phyloP scores from a whole-genome alignment of 2,797 vertebrate species.

The Anguilla pacifica region DNA sequence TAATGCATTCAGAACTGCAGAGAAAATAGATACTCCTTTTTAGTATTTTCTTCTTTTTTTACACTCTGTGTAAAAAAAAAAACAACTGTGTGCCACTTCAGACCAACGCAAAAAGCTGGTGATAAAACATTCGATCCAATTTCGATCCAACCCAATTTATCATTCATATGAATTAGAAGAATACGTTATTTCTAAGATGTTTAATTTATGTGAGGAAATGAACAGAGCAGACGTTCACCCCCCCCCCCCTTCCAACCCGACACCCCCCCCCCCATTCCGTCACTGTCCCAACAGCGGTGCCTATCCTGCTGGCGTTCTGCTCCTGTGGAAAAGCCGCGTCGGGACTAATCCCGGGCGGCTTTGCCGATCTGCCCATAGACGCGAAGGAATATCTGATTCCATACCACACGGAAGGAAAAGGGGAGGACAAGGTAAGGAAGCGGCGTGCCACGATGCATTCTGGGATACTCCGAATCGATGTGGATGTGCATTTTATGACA shows the following conservation, averaged over 20 bases:
- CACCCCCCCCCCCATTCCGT: neutral
- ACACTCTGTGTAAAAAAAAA: too few species aligned
- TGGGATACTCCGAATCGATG: neutral
- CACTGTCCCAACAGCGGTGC: conserved; percentile 74
- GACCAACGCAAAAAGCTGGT: neutral
- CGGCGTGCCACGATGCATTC: neutral
- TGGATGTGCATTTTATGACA: too few species aligned
- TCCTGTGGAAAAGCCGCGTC: conserved; percentile 66
- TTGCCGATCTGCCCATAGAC: conserved; percentile 74
- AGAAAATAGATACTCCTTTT: too few species aligned
- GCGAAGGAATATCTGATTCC: conserved; percentile 80
- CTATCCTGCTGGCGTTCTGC: conserved; percentile 82
- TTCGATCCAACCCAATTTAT: neutral
- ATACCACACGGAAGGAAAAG: conserved; percentile 87
- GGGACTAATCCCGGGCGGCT: conserved; percentile 72
- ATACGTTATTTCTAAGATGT: neutral
- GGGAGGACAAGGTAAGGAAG: conserved; percentile 79
- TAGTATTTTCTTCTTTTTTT: too few species aligned
- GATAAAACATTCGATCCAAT: neutral
- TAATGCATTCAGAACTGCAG: too few species aligned
- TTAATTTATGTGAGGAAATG: neutral
- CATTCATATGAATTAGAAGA: neutral
- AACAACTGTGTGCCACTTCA: neutral
- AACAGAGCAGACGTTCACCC: neutral
- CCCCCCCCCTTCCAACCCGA: neutral